Conservation (phyloP, 2,797 vertebrate genomes). For the Schizopygopsis malacanthus region DNA sequence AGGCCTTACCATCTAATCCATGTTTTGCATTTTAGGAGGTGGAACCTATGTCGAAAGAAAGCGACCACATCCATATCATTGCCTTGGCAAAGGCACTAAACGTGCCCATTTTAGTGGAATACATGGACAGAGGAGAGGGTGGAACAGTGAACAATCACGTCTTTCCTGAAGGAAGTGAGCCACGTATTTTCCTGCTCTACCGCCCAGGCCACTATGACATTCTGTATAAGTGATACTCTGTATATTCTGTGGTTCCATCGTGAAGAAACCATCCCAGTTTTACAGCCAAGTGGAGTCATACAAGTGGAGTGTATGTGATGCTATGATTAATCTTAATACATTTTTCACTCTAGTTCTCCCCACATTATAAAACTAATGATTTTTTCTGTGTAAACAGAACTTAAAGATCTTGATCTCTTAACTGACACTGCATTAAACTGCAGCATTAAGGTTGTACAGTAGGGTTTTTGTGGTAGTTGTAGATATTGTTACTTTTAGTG, state of each 20-base stretch:
- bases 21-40: slow-evolving; percentile 80
- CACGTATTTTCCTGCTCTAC: slow-evolving; percentile 94
- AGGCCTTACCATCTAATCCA: not conserved
- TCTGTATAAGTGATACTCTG: slow-evolving; percentile 88
- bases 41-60: slow-evolving; percentile 96
- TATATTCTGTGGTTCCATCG: slow-evolving; percentile 52
- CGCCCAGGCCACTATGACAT: slow-evolving; percentile 97
- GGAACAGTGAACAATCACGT: slow-evolving; percentile 92
- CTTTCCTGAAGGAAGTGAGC: slow-evolving; percentile 92
- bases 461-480: slow-evolving; percentile 84
- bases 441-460: slow-evolving; percentile 88
- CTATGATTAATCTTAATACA: slow-evolving; percentile 66
- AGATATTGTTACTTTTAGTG: slow-evolving; percentile 87
- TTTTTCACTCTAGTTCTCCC: slow-evolving; percentile 52
- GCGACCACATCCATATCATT: slow-evolving; percentile 98
- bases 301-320: slow-evolving; percentile 73
- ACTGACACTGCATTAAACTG: slow-evolving; percentile 74
- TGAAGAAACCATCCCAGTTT: slow-evolving; percentile 59
- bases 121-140: slow-evolving; percentile 95
- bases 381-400: slow-evolving; percentile 51
- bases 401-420: slow-evolving; percentile 58
- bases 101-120: slow-evolving; percentile 93
- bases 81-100: slow-evolving; percentile 91
- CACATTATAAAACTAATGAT: slow-evolving; percentile 67
- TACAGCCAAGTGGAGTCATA: slow-evolving; percentile 69